These are phyloP conservation scores for Apogon hyalosoma DNA, from an alignment of 2,797 vertebrate species.

Conservation along the genomic window DNA sequence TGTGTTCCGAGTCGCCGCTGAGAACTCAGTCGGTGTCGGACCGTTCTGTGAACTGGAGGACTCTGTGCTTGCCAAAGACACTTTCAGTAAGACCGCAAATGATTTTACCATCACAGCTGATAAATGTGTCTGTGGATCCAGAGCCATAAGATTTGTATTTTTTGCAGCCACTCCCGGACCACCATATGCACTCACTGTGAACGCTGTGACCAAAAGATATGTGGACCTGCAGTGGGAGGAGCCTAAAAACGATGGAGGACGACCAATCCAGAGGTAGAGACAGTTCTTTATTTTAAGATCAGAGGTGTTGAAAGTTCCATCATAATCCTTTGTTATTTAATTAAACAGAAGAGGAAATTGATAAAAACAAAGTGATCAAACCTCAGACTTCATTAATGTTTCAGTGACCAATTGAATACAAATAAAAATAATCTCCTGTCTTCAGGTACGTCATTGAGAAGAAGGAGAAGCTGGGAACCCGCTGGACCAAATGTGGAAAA, in stretches of 20 bases:
- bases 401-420: no score
- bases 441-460: slow-evolving; percentile 97
- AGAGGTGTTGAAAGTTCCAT: no score
- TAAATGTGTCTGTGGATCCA: no score
- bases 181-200: slow-evolving; percentile 93
- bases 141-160: neutral
- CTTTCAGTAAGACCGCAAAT: slow-evolving; percentile 90
- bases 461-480: slow-evolving; percentile 97
- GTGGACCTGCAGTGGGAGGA: slow-evolving; percentile 98
- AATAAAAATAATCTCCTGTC: no score
- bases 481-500: slow-evolving; percentile 98
- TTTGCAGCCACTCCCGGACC: slow-evolving; percentile 94
- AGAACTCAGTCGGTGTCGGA: slow-evolving; percentile 92
- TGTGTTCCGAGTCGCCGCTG: slow-evolving; percentile 96
- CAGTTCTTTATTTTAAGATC: no score
- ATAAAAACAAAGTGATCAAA: no score
- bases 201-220: slow-evolving; percentile 94
- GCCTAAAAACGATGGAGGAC: slow-evolving; percentile 96
- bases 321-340: no score
- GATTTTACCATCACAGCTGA: neutral
- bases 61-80: slow-evolving; percentile 96
- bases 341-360: no score
- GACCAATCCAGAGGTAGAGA: slow-evolving; percentile 82
- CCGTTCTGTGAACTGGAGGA: slow-evolving; percentile 96
- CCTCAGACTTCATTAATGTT: no score